A percentile compares a stretch with the other conserved stretches of the same genome.
Evolutionary conservation across 1,140 invertebrate genomes (phyloP).

Genomic region (Laupala kohalensis): DNA sequence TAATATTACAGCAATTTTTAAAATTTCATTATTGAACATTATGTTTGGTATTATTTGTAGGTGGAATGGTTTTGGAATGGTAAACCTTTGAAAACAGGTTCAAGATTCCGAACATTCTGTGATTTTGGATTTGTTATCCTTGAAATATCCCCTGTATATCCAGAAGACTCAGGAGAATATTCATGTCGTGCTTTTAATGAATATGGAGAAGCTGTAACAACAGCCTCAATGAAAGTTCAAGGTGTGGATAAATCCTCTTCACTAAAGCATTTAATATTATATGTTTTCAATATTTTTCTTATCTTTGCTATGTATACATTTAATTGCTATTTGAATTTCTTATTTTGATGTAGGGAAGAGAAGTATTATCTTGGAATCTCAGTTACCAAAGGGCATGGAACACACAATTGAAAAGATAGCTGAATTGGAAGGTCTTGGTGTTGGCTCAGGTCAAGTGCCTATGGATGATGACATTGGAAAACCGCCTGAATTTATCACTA

Average conservation of each 20-base stretch:
- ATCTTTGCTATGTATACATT: no score
- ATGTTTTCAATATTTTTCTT: no score
- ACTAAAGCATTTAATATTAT: no score
- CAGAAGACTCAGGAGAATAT: slow-evolving; percentile 88
- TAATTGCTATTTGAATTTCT: no score
- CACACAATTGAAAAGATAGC: slow-evolving; percentile 87
- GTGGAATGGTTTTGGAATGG: slow-evolving; percentile 95
- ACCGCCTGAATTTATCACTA: slow-evolving; percentile 84
- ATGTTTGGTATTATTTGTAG: slow-evolving; percentile 25
- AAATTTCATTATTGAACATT: slow-evolving; percentile 12
- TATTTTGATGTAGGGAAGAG: slow-evolving; percentile 49
- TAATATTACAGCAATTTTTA: slow-evolving; percentile 13
- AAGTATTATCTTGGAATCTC: slow-evolving; percentile 82
- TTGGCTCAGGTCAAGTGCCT: slow-evolving; percentile 38
- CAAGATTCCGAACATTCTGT: slow-evolving; percentile 84
- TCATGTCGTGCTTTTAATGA: slow-evolving; percentile 80
- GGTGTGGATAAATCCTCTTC: no score
- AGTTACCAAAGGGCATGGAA: slow-evolving; percentile 84
- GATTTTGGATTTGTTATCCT: slow-evolving; percentile 91
- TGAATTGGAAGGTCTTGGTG: slow-evolving; percentile 75
- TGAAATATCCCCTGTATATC: slow-evolving; percentile 89
- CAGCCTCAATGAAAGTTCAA: slow-evolving; percentile 70
- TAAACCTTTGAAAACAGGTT: slow-evolving; percentile 74
- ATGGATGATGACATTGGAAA: slow-evolving; percentile 74
- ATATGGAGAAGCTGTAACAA: slow-evolving; percentile 87